Evolutionary conservation across 2,888 invertebrate genomes (phyloP), one percentile per base, ranked within the genome.

Genomic region (Chrysomela aeneicollis): DNA sequence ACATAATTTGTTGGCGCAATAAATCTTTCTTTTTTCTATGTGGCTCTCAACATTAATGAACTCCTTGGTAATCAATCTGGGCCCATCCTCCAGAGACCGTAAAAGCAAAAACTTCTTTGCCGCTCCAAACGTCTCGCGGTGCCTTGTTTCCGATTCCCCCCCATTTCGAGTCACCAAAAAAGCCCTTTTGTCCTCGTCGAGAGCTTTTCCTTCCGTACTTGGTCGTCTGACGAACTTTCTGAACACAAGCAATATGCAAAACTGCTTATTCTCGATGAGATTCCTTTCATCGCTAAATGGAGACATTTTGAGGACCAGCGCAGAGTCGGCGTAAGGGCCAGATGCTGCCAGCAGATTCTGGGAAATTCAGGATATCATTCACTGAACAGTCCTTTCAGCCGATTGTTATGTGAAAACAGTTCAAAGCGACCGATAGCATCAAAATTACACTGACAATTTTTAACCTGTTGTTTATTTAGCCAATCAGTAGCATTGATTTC

Each of bases 171-270:
- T 49, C 58, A 59, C 54, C 17, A 61, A 35, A 47, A 49, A 47
- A 35, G 22, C 30, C 42, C 9, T 19, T n/a, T 19, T 19, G 35
- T 47, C 61, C 61, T 35, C 52, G 18, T n/a, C 32, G 22, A 61
- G 58, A 49, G 57, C 53, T 57, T 65, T 61, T 59, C 42, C 46
- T 50, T 61, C n/a, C 15, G 8, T 47, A 65, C 61, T 59, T 54
- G 59, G 59, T 26, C 49, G 32, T 52, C 52, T 62, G 54, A 65
- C 61, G 59, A 65, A 65, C 62, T 65, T 61, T 65, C 54, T 54
- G 59, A 63, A 62, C 61, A 63, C 52, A 63, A 63, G 64, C 61
- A 68, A 61, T 63, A 68, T 68, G 68, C 63, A 65, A 68, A 68
- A 65, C 47, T 21, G 30, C 4, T 26, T 26, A 26, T 26, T 26